phyloP scores from a whole-genome alignment of 2,113 vertebrate species.

The Tautogolabrus adspersus region DNA sequence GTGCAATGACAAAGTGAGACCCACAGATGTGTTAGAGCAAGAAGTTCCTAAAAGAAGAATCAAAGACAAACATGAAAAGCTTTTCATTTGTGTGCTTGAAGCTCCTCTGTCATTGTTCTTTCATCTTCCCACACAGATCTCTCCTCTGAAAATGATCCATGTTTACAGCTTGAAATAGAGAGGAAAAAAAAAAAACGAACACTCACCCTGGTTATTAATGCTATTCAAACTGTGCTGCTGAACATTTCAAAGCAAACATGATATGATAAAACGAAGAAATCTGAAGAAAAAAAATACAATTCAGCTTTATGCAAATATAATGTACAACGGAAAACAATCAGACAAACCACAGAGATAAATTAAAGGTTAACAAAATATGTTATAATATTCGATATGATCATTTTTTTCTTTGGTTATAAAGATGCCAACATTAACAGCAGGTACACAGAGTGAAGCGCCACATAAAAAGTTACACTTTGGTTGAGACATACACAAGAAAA shows the following conservation, averaged over 20 bases:
- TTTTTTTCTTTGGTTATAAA: conserved; percentile 54
- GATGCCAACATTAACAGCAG: conserved; percentile 43
- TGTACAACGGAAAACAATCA: conserved; percentile 1
- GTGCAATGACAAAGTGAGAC: conserved; percentile 48
- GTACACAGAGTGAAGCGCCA: conserved; percentile 41
- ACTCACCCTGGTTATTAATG: conserved; percentile 25
- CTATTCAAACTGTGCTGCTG: conserved; percentile 41
- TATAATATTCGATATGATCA: conserved; percentile 5
- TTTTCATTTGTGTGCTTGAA: conserved; percentile 40
- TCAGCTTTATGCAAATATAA: conserved; percentile 21
- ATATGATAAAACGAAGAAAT: conserved; percentile 23
- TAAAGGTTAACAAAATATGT: conserved; percentile 11
- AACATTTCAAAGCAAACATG: conserved; percentile 17
- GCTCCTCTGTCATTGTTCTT: conserved; percentile 26
- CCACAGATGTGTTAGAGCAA: conserved; percentile 29
- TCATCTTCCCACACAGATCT: conserved; percentile 25
- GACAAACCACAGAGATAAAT: conserved; percentile 9
- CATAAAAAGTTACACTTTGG: conserved; percentile 59
- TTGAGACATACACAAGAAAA: conserved; percentile 50
- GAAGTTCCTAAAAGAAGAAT: conserved; percentile 61
- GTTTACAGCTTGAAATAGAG: conserved; percentile 25
- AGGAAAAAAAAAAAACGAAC: not conserved
- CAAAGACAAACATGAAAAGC: conserved; percentile 51
- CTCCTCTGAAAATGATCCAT: conserved; percentile 21
- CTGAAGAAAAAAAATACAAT: conserved; percentile 16